Base-by-base conservation (phyloP, 2,113 vertebrate genomes). In the Casuarius casuarius region DNA sequence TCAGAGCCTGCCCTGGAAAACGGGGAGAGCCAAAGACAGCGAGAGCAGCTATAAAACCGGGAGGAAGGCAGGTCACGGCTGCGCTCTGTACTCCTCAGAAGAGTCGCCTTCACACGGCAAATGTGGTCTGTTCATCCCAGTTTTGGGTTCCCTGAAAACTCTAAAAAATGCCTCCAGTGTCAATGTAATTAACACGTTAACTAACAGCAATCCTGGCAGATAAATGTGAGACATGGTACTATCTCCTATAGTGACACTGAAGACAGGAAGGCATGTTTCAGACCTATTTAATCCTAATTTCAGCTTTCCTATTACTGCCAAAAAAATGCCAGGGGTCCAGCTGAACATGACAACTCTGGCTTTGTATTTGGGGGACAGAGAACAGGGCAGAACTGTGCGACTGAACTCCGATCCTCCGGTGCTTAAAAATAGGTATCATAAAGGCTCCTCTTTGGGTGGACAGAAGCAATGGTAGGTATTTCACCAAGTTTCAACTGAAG, bases 1-100 rank as follows among this genome's bases (percentile, higher is more conserved):
- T 68, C 81, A 84, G 77, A 89, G 91, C 29, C 88, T n/a, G 54
- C 35, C 38, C 76, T 46, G 65, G 76, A 71, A 89, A 95, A 84
- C 4, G 56, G 54, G 63, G 58, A 56, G 2, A 42, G 58, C 5
- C 48, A 42, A 58, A 63, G 33, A 33, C 70, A 67, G 48, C 11
- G 1, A 80, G 44, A 63, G 26, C 33, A 52, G 51, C 40, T 46
- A 35, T 8, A 44, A 51, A 87, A 66, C 52, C 77, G 51, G 71
- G 79, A 73, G 40, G 74, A 88, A 92, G 33, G n/a, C 29, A 49
- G 42, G 8, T 68, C 48, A 49, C 74, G 54, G n/a, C 1, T 46
- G 52, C 38, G 8, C 7, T 73, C 67, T 76, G 56, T 91, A 83
- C 75, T 95, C 90, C 81, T 49, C 79, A 91, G 20, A 91, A 82